Evolutionary conservation across 2,888 invertebrate genomes (phyloP), one percentile per base, ranked within the genome.

Genomic region (Hydropsyche betteni): DNA sequence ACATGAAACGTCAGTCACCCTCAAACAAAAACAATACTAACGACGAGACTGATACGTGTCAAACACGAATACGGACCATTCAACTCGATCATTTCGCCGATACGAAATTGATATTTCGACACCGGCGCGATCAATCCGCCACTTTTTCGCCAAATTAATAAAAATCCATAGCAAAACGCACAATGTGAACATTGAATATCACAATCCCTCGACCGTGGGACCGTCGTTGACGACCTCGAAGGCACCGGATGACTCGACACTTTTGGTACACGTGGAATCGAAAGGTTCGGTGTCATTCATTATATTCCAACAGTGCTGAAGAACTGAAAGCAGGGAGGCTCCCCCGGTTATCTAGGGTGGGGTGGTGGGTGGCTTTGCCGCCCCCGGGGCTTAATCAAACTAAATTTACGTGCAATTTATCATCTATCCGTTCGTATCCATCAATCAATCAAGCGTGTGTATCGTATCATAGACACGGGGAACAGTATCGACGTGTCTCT

Each of bases 391-490:
- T 78, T 78, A 78, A 78, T 78, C 78, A 78, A 76, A 78, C 78
- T 78, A 76, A 78, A 78, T 78, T 78, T 78, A 78, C 76, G 74
- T 78, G 78, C 78, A 76, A 76, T 78, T 76, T 78, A 78, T 78
- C 76, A 75, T 75, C 68, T 52, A 74, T 73, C 76, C 75, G 69
- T 75, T 74, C 69, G 76, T 78, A 75, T 78, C 78, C 74, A 77
- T 77, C 77, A 76, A 78, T 78, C 78, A 76, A 50, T 64, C 64
- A 36, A 36, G 36, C 64, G 44, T n/a, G 64, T 14, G 68, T 69
- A 51, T 76, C 77, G 68, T 70, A 76, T 76, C 78, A 78, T 74
- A 76, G 44, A 78, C 78, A 74, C 16, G 24, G 58, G 75, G 58
- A 75, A 69, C 75, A 69, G 69, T 53, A 72, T 58, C 72, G 61